Evolutionary conservation across 2,113 vertebrate species (phyloP), one percentile per base, ranked within the genome.

Genomic region (Oophaga pumilio): DNA sequence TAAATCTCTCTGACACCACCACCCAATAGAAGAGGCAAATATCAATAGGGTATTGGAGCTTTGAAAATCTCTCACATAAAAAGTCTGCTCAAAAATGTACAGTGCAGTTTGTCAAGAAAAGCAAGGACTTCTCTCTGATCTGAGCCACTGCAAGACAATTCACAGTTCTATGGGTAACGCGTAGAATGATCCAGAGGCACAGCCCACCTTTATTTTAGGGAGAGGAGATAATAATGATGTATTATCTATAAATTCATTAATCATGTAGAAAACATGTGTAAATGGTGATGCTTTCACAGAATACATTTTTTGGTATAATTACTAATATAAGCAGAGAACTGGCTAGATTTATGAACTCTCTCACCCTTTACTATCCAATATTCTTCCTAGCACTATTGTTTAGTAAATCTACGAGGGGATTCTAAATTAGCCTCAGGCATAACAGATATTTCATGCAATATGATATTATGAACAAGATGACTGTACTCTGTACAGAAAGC

Each of bases 371-470:
- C 76, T 11, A 83, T 76, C n/a, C 22, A 17, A 26, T 66, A 74
- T 76, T 43, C 49, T 57, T n/a, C 6, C 66, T 87, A 33, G 20
- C 14, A 20, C 49, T 68, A 28, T 74, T 82, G 68, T 62, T 68
- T 49, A 10, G 1, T 22, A 26, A 49, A 17, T 57, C 43, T 76
- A 76, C n/a, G 83, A 76, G 50, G 43, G 77, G 80, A 83, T 66
- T 49, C 79, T 64, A 50, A 62, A 17, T 83, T 83, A 56, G 69
- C 86, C 83, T 28, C 24, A 53, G 86, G 86, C 86, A 83, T 14
- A 88, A 88, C 80, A 76, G 86, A 83, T 82, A 76, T 88, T 83
- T 83, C 57, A 68, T 28, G 49, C 59, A 76, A 66, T 88, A 87
- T 87, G 66, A 56, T 56, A 77, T 83, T 83, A 76, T 83, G 17